Conservation (phyloP, 2,113 vertebrate species). For the Paradoxurus hermaphroditus region DNA sequence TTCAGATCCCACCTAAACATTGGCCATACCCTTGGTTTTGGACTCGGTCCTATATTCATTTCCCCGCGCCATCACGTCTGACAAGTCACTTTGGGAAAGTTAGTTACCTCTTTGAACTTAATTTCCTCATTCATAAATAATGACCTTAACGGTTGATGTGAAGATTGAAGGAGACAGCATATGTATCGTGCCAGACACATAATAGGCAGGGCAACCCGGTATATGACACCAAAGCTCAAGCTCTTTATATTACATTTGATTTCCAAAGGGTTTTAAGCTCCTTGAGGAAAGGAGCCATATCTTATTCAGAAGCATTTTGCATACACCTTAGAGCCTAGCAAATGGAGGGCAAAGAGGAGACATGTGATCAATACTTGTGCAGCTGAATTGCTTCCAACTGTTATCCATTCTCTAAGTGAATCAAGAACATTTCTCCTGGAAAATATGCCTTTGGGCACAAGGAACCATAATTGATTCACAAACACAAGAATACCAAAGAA, state of each 20-base stretch:
- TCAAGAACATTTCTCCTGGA: constrained; percentile 21
- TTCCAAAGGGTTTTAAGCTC: constrained; percentile 29
- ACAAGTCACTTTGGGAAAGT: constrained; percentile 48
- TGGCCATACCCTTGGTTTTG: constrained; percentile 24
- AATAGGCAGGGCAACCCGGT: neutral
- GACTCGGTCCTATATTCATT: constrained; percentile 9
- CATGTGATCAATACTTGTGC: neutral
- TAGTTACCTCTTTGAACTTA: constrained; percentile 61
- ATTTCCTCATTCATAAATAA: constrained; percentile 64
- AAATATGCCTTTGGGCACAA: constrained; percentile 12
- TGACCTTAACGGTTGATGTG: neutral
- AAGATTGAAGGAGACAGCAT: constrained; percentile 48
- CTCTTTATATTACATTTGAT: constrained; percentile 32
- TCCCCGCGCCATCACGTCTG: constrained; percentile 38
- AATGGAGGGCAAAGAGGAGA: neutral
- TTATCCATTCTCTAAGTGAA: neutral
- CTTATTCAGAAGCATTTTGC: constrained; percentile 30
- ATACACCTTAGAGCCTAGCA: neutral
- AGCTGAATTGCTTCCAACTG: constrained; percentile 36
- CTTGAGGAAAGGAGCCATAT: neutral
- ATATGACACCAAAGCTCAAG: neutral
- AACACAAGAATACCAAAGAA: neutral
- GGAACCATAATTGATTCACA: neutral
- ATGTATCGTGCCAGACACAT: neutral
- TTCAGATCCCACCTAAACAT: constrained; percentile 5